Conservation (phyloP, 2,797 vertebrate species). For the Picus viridis region DNA sequence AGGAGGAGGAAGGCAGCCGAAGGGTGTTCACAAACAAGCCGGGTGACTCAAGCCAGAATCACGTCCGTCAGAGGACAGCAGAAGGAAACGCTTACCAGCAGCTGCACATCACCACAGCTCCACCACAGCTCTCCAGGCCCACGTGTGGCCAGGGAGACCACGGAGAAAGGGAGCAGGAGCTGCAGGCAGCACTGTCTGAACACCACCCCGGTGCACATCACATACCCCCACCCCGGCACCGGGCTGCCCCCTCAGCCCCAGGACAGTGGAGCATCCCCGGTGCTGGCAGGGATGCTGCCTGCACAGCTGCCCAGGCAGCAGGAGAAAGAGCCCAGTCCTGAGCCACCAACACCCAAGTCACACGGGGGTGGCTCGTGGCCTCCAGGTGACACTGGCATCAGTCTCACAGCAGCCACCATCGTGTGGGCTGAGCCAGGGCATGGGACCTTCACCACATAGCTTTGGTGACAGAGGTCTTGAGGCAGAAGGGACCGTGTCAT, state of each 20-base stretch:
- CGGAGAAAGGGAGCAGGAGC: not conserved
- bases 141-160: not conserved
- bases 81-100: not conserved
- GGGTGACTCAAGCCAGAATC: not conserved
- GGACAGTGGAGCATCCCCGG: accelerated
- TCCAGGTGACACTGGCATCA: accelerated
- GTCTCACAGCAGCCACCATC: not conserved
- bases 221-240: accelerated
- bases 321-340: not conserved
- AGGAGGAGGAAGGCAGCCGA: not conserved
- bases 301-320: not conserved
- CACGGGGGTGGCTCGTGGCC: accelerated
- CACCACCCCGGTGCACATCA: not conserved
- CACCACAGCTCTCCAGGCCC: not conserved
- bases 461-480: not conserved
- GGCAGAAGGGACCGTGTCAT: accelerated
- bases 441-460: not conserved
- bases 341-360: not conserved
- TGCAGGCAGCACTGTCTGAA: not conserved
- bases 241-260: not conserved
- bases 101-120: not conserved
- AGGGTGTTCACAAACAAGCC: constrained; percentile 21
- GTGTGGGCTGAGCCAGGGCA: accelerated
- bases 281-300: not conserved
- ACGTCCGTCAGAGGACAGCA: not conserved